Base-by-base conservation (phyloP, 2,113 vertebrate species). In the Lagopus leucura region DNA sequence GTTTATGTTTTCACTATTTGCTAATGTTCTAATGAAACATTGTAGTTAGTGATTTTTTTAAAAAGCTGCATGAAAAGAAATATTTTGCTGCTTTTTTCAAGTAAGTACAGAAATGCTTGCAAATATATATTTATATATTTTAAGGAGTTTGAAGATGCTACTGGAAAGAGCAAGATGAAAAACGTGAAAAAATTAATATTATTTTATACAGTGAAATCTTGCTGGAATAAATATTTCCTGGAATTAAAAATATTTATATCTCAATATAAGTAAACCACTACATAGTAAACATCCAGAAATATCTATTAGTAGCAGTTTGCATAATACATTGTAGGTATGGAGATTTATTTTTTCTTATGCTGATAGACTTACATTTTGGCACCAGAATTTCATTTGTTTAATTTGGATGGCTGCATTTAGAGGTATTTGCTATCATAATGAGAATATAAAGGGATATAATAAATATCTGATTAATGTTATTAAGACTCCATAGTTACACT, bases 381-480 rank as follows among this genome's bases (percentile, higher is more conserved):
- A 94, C 52, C 54, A 69, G 69, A 50, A 87, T 63, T 79, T 66
- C 30, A 15, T 2, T 10, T 70, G 17, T 8, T 17, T 77, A 50
- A 54, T 95, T 95, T 88, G 64, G 8, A 87, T 85, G 24, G 48
- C 34, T 32, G 5, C 67, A 52, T 70, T 57, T 75, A 25, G 17
- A 88, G 55, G 21, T 79, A 77, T 78, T 91, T 96, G 2, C 34
- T 75, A 43, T 3, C 89, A 22, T 89, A 89, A 93, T 79, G 38
- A 28, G 58, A 82, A 85, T 70, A 17, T 74, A 94, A 92, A 78
- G 15, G 5, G 17, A 28, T 63, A 34, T 20, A 87, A 82, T 74
- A 93, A 83, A 88, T 10, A 48, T 48, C 71, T 75, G 86, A 61
- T 4, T 58, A 30, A 38, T 65, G 15, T 10, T 75, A 63, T 28